Evolutionary conservation across 2,797 vertebrate genomes (phyloP), one percentile per base, ranked within the genome.

Genomic region (Zenarchopterus dispar): DNA sequence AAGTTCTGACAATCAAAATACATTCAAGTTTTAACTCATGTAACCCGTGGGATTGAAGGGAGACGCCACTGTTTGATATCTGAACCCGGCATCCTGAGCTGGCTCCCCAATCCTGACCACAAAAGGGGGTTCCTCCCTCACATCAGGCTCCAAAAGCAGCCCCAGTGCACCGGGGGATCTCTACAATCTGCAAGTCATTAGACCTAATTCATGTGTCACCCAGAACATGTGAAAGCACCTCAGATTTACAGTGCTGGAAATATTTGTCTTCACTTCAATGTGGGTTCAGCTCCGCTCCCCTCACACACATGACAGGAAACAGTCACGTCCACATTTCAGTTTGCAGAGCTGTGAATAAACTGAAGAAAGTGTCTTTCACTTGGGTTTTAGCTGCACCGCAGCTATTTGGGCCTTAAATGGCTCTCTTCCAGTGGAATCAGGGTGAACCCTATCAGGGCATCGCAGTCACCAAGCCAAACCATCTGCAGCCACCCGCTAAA

Each of bases 381-480:
- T n/a, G 78, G 76, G 74, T 68, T 80, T 28, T 42, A 74, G 72
- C 78, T n/a, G 33, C 67, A 52, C 89, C 87, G 18, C 90, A 89
- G 89, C 88, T 93, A 91, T 93, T 91, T 81, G 70, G 62, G 77
- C 79, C 84, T 70, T 63, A 77, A 78, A 85, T 79, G 77, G 26
- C 53, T 56, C 69, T 70, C 71, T 75, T 76, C 80, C 88, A 80
- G 39, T 68, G 77, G 75, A 85, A 83, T 85, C 64, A 62, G 85
- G 84, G 68, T 84, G 85, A 91, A 89, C 81, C 84, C 72, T 51
- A 72, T 76, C 59, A 31, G 80, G 77, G 75, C 60, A 26, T 69
- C 62, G 65, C 43, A 21, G 69, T 84, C 67, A 58, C 80, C 69
- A 33, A n/a, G 52, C 66, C 68, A 61, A 79, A 70, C 74, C 81